These are phyloP conservation scores for Emydocephalus ijimae DNA, from an alignment of 2,113 vertebrate species.

Conservation along the genomic window DNA sequence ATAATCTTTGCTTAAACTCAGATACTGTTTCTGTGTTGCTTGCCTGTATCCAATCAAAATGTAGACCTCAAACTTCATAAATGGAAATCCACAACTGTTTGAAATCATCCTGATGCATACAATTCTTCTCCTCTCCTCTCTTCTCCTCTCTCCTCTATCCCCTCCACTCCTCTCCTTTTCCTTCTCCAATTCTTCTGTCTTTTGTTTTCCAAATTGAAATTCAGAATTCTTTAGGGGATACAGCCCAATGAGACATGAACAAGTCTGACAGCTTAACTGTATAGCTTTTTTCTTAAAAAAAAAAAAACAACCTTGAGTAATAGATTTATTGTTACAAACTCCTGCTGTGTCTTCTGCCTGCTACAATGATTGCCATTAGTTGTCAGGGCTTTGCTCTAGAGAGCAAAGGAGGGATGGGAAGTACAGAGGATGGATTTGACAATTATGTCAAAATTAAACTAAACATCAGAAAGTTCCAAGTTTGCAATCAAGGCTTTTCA, in stretches of 20 bases:
- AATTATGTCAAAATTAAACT: not conserved
- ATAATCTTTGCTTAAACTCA: not conserved
- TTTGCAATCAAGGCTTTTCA: not conserved
- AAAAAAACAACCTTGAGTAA: conserved; percentile 12
- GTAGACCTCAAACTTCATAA: not conserved
- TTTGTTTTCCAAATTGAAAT: conserved; percentile 42
- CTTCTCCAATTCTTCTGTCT: not conserved
- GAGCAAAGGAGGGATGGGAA: not conserved
- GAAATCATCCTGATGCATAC: not conserved
- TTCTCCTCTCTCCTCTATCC: too few species aligned
- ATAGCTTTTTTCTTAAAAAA: conserved; percentile 31
- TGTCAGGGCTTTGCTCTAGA: not conserved
- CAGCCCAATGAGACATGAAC: conserved; percentile 31
- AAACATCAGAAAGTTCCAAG: not conserved
- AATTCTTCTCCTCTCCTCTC: too few species aligned
- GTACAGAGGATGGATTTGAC: not conserved
- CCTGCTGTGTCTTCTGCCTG: not conserved
- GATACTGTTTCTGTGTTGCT: too few species aligned
- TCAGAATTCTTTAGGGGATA: conserved; percentile 27
- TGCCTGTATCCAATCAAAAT: not conserved
- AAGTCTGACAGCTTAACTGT: conserved; percentile 28
- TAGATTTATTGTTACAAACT: conserved; percentile 18
- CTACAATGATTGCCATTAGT: not conserved
- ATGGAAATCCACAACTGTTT: not conserved
- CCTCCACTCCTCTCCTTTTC: not conserved